phyloP scores from a whole-genome alignment of 2,888 invertebrate genomes.

The Meiosimyza decipiens region DNA sequence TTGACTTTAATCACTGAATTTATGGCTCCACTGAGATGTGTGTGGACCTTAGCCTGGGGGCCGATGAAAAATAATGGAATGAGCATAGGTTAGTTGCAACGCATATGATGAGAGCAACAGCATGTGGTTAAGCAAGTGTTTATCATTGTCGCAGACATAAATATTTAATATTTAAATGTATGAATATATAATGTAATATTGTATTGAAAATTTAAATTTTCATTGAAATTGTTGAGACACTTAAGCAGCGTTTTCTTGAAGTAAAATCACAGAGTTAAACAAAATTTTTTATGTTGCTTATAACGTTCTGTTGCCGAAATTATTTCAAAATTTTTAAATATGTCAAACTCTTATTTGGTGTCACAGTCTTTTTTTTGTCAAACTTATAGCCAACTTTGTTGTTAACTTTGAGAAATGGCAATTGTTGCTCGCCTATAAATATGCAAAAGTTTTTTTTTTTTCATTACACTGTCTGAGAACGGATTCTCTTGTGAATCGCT shows the following conservation, averaged over 20 bases:
- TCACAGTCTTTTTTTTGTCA: too few species aligned
- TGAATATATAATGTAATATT: background rate
- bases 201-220: too few species aligned
- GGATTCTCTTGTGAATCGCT: too few species aligned
- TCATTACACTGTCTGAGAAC: background rate
- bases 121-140: constrained; percentile 25
- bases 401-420: background rate
- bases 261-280: too few species aligned
- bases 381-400: too few species aligned
- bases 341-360: too few species aligned
- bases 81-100: background rate
- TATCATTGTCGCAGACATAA: constrained; percentile 15
- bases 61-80: background rate
- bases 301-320: too few species aligned
- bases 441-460: constrained; percentile 36
- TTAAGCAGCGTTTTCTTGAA: too few species aligned
- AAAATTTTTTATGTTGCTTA: too few species aligned
- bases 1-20: constrained; percentile 48
- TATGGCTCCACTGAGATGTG: constrained; percentile 47
- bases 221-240: too few species aligned
- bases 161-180: constrained; percentile 9
- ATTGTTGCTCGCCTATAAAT: constrained; percentile 39
- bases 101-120: background rate
- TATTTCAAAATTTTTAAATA: too few species aligned
- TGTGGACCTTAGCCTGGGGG: background rate